Percentiles rank a stretch among this genome's conserved stretches.
These are phyloP conservation scores for Oncorhynchus keta DNA, from an alignment of 2,113 vertebrate species.

Conservation along the genomic window DNA sequence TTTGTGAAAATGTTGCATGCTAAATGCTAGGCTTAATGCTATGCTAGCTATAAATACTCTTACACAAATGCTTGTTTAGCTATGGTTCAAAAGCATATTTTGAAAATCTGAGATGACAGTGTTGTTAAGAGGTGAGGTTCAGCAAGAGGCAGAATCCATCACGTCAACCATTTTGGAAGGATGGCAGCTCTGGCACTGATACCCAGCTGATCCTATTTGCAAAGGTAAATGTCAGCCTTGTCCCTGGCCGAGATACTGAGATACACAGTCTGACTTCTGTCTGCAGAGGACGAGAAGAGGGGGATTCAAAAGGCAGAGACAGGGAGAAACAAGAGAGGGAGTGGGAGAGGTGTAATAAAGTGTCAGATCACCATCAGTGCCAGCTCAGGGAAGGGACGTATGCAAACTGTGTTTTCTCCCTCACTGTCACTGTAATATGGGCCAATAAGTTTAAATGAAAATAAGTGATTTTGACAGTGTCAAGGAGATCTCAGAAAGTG, in stretches of 20 bases:
- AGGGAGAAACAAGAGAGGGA: not conserved
- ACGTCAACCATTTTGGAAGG: constrained; percentile 2
- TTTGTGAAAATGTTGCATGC: too few relatives aligned
- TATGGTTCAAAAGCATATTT: too few relatives aligned
- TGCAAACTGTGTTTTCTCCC: constrained; percentile 25
- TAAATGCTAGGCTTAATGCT: too few relatives aligned
- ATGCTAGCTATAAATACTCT: too few relatives aligned
- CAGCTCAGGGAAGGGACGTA: not conserved
- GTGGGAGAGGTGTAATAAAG: not conserved
- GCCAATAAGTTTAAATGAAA: too few relatives aligned
- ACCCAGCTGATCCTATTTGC: constrained; percentile 33
- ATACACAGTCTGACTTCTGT: constrained; percentile 9
- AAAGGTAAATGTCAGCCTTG: constrained; percentile 44
- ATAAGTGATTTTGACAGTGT: not conserved
- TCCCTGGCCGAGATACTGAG: constrained; percentile 7
- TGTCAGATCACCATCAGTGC: not conserved
- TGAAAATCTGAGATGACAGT: too few relatives aligned
- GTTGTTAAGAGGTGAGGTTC: not conserved
- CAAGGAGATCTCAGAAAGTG: constrained; percentile 17
- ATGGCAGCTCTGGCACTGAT: constrained; percentile 5
- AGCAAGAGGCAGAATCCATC: not conserved
- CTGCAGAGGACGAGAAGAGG: too few relatives aligned
- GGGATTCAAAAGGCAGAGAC: not conserved
- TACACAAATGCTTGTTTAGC: too few relatives aligned
- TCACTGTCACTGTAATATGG: constrained; percentile 14